Evolutionary conservation across 2,113 vertebrate genomes (phyloP), one percentile per base, ranked within the genome.

Genomic region (Catagonus wagneri): DNA sequence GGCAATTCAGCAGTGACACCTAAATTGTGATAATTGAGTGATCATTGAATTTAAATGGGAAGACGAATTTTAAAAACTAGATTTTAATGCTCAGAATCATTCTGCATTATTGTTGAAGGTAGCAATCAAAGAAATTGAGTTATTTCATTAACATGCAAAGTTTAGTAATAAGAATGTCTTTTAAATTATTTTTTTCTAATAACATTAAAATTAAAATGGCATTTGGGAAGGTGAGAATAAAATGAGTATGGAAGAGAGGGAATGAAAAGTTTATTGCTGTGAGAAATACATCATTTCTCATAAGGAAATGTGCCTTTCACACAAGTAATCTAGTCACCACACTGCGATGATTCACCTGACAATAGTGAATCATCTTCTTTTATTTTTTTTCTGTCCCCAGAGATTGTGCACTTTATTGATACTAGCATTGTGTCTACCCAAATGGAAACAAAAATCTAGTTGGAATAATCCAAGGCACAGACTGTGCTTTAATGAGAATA

Each of bases 391-490:
- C 17, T 52, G 7, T 69, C 44, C 3, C 4, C 71, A 25, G 54
- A 92, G 32, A 86, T 44, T 34, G 10, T 69, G 8, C 56, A 39
- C 6, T 32, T 14, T 81, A 34, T 39, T 69, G 25, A 89, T 61
- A 16, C 27, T 52, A 88, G 19, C 9, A 60, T 20, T 72, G 25
- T n/a, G 23, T 61, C 54, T 69, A 71, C n/a, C 29, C 78, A 93
- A 90, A 84, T 32, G 36, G 20, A 95, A 94, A 89, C 39, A 78
- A 89, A 95, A 96, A 32, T 56, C 27, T 86, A 94, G 71, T 16
- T 83, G 34, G 3, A 92, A 58, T 44, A 81, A 76, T 44, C 63
- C 58, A 86, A 32, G 36, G 23, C 34, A 71, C 27, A 17, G 44
- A 39, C 14, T 52, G 7, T 52, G 3, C 25, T 44, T 71, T 80